These are phyloP conservation scores for Drosophila conformis DNA, from an alignment of 2,888 invertebrate genomes.

Conservation along the genomic window DNA sequence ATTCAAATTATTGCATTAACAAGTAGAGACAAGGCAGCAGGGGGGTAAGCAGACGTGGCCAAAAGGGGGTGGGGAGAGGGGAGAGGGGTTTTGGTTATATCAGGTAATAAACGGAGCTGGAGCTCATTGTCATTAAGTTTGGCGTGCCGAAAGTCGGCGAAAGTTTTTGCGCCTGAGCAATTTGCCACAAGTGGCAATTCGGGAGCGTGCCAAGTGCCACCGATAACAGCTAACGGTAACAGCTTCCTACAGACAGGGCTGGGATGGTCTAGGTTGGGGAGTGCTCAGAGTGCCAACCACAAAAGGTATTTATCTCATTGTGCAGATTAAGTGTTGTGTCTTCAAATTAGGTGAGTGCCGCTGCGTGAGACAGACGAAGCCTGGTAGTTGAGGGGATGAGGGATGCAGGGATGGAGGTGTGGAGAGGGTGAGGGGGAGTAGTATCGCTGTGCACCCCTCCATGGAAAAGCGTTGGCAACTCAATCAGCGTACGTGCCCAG, in stretches of 20 bases:
- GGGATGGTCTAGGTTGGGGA: conserved; percentile 32
- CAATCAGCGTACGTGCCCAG: conserved; percentile 47
- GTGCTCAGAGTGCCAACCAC: conserved; percentile 48
- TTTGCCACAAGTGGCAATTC: conserved; percentile 77
- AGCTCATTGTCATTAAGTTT: conserved; percentile 60
- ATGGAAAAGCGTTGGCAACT: conserved; percentile 25
- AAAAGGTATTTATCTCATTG: conserved; percentile 79
- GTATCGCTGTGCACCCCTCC: neutral
- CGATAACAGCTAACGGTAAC: conserved; percentile 48
- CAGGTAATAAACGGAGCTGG: conserved; percentile 71
- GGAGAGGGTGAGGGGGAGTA: too few species aligned
- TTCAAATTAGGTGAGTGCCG: conserved; percentile 71
- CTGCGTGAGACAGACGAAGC: conserved; percentile 41
- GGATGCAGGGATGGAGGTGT: neutral
- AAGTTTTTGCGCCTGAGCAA: conserved; percentile 70
- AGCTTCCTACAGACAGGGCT: conserved; percentile 14
- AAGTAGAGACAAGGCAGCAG: conserved; percentile 43
- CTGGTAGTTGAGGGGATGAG: neutral
- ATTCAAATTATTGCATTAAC: conserved; percentile 78
- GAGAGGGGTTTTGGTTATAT: neutral
- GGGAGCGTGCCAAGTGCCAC: conserved; percentile 78
- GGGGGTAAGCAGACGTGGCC: neutral
- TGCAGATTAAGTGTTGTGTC: conserved; percentile 62
- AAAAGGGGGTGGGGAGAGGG: too few species aligned
- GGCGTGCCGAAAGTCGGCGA: conserved; percentile 67